Evolutionary conservation across 37 sponge, comb jelly and placozoan species (phyloP).

Genomic region (Crambe crambe): DNA sequence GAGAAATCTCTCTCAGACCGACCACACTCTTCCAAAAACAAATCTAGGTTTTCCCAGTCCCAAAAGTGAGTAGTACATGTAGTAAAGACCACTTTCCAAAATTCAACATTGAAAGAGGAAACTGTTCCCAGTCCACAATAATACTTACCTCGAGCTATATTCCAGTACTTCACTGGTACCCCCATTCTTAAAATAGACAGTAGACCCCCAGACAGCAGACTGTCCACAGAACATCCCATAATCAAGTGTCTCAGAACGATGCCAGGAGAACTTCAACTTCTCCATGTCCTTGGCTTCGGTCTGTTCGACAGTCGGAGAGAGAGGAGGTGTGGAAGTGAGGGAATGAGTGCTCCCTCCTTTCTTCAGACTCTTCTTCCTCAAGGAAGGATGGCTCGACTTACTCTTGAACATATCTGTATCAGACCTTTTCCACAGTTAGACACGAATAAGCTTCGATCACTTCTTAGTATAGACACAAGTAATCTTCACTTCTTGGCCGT

Average conservation of each 20-base stretch:
- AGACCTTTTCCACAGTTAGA: too few species aligned
- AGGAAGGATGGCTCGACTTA: neutral
- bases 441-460: too few species aligned
- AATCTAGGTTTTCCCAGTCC: too few species aligned
- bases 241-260: neutral
- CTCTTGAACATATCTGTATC: neutral
- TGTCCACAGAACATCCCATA: constrained; percentile 8
- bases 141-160: neutral
- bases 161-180: neutral
- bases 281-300: neutral
- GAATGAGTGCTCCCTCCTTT: neutral
- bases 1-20: too few species aligned
- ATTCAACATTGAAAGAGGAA: too few species aligned
- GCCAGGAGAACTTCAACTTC: constrained; percentile 2
- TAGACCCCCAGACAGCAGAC: neutral
- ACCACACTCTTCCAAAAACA: too few species aligned
- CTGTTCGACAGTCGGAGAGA: too few species aligned
- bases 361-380: neutral
- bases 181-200: neutral
- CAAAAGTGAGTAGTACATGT: too few species aligned
- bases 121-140: too few species aligned
- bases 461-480: too few species aligned
- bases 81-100: too few species aligned
- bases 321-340: neutral
- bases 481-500: too few species aligned